Evolutionary conservation across 2,797 vertebrate genomes (phyloP), one percentile per base, ranked within the genome.

Genomic region (Pipistrellus pipistrellus): DNA sequence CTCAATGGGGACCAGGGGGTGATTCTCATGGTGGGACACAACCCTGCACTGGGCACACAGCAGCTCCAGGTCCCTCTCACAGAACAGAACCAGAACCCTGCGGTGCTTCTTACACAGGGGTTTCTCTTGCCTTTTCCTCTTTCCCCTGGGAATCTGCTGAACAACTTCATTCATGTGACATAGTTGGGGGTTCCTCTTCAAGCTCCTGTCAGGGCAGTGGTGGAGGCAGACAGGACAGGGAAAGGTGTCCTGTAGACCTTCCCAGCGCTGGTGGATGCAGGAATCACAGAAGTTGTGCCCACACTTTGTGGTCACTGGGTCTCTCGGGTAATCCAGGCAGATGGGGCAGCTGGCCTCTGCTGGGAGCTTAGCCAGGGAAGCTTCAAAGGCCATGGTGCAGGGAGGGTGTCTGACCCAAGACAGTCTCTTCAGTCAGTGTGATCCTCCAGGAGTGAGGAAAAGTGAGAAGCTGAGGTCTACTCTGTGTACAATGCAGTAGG

Each of bases 11-110:
- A 92, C 97, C 97, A 99, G 96, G 69, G 96, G 96, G 96, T 98
- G 98, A 35, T 97, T 95, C 0, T 96, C 97, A 95, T 99, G 98
- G 12, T 96, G 66, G 0, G 98, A 98, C 0, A 98, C 98, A 85
- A 98, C 98, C 55, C 98, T 98, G 0, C 98, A 98, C 13, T 98
- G 97, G 10, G 98, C 98, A 0, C 98, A 99, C 95, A 99, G 98
- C 55, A 99, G 97, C 2, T 97, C 98, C 98, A 68, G n/a, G 13
- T 83, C 21, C 62, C 18, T 32, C 21, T 68, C 30, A 51, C 62
- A 83, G n/a, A 68, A 84, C 13, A 75, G 30, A 30, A 9, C 15
- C 69, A 92, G 23, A 8, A 98, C 98, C 95, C 98, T 98, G 77
- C 97, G 96, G 90, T 98, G 98, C 4, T 53, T 90, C 0, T 96